These are phyloP conservation scores for Candidula unifasciata DNA, from an alignment of 2,888 invertebrate genomes.

Conservation along the genomic window DNA sequence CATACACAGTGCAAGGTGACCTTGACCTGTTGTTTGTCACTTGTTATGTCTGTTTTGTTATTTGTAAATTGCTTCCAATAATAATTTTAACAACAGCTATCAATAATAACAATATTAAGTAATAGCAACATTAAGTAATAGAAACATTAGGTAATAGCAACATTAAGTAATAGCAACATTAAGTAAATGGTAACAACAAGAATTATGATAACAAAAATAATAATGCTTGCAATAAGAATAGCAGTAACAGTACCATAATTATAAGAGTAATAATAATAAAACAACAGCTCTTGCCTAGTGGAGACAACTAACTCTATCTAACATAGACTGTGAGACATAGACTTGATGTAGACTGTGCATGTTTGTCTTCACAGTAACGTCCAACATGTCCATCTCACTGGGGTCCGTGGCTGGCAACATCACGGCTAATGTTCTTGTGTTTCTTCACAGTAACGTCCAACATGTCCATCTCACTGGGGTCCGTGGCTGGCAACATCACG, in stretches of 20 bases:
- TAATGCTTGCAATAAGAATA: too few relatives aligned
- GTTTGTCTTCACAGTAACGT: slow-evolving; percentile 54
- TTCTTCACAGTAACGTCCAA: slow-evolving; percentile 57
- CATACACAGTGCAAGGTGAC: slow-evolving; percentile 63
- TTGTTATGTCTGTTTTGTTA: background rate
- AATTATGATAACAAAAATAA: too few relatives aligned
- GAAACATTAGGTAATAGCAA: too few relatives aligned
- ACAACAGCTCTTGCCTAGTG: too few relatives aligned
- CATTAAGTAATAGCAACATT: too few relatives aligned
- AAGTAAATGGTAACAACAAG: too few relatives aligned
- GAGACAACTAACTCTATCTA: too few relatives aligned
- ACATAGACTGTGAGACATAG: too few relatives aligned
- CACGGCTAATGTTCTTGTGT: slow-evolving; percentile 58
- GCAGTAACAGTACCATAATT: too few relatives aligned
- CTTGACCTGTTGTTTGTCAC: background rate
- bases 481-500: slow-evolving; percentile 63
- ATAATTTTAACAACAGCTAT: background rate
- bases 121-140: background rate
- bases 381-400: slow-evolving; percentile 56
- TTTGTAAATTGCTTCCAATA: background rate
- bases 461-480: slow-evolving; percentile 57
- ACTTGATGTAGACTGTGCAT: too few relatives aligned
- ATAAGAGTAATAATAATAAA: too few relatives aligned
- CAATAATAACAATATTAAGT: too few relatives aligned
- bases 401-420: slow-evolving; percentile 63